Percentiles rank a stretch among this genome's conserved stretches.
Evolutionary conservation across 1,140 invertebrate species (phyloP).

Genomic region (Caenorhabditis remanei): DNA sequence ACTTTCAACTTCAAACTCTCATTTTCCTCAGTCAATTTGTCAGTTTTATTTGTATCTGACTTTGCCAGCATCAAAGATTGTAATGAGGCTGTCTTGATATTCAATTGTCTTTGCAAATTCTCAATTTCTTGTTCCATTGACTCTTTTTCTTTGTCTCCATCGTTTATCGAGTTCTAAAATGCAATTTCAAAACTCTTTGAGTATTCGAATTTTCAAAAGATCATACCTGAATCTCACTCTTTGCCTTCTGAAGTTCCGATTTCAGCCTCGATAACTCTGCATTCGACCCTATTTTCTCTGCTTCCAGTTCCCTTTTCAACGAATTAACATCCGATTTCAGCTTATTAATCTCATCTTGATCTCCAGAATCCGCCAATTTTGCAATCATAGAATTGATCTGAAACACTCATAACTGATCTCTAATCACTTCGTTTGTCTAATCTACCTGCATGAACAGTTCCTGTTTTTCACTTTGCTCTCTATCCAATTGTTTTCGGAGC

Average conservation of each 20-base stretch:
- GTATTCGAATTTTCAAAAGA: not conserved
- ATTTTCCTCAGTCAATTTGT: slow-evolving; percentile 60
- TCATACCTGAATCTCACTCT: slow-evolving; percentile 40
- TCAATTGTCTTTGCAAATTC: slow-evolving; percentile 66
- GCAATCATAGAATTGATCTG: slow-evolving; percentile 66
- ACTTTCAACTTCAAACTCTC: slow-evolving; percentile 42
- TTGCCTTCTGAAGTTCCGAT: slow-evolving; percentile 45
- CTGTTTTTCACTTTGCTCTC: slow-evolving; percentile 69
- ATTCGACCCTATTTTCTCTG: slow-evolving; percentile 54
- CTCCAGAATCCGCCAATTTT: slow-evolving; percentile 58
- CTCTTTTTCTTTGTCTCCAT: slow-evolving; percentile 55
- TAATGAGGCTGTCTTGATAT: slow-evolving; percentile 66
- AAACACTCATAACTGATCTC: not conserved
- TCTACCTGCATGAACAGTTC: slow-evolving; percentile 68
- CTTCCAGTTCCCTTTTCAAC: slow-evolving; percentile 59
- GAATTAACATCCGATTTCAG: slow-evolving; percentile 45
- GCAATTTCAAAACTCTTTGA: not conserved
- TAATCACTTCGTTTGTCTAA: not conserved
- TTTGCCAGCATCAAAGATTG: slow-evolving; percentile 68
- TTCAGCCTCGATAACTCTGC: slow-evolving; percentile 51
- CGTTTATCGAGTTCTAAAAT: slow-evolving; percentile 32
- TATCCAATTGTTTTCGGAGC: slow-evolving; percentile 66
- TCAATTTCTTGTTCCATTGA: slow-evolving; percentile 53
- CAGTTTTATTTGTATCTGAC: slow-evolving; percentile 60
- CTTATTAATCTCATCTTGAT: slow-evolving; percentile 39